Conservation (phyloP, 2,113 vertebrate genomes). For the Petaurus breviceps region DNA sequence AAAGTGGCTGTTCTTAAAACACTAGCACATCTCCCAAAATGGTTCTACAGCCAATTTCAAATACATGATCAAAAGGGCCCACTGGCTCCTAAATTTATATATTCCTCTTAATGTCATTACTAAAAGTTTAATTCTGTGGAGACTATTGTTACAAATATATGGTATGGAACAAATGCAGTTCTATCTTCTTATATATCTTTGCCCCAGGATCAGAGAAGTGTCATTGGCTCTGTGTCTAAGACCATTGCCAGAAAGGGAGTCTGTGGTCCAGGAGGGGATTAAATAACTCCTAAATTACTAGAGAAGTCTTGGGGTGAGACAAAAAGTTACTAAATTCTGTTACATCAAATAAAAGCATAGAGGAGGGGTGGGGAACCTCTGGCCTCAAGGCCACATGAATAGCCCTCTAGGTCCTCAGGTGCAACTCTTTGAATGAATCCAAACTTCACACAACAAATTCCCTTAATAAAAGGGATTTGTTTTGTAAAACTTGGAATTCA, state of each 20-base stretch:
- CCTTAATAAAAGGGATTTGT: too few species aligned
- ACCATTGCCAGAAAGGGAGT: not conserved
- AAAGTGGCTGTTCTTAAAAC: not conserved
- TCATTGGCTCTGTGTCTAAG: too few species aligned
- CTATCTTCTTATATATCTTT: not conserved
- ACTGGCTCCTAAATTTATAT: not conserved
- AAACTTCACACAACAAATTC: too few species aligned
- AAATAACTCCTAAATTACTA: not conserved
- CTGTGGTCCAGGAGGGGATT: conserved; percentile 2
- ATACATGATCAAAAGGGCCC: not conserved
- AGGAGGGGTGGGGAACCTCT: not conserved
- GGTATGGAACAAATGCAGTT: not conserved
- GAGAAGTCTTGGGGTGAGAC: not conserved
- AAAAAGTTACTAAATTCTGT: not conserved
- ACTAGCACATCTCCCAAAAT: not conserved
- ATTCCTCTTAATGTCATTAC: not conserved
- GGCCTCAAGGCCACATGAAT: too few species aligned
- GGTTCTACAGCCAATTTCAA: not conserved
- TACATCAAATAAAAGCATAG: not conserved
- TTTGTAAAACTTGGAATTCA: too few species aligned
- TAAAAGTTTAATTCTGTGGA: not conserved
- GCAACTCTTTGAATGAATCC: too few species aligned
- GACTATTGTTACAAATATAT: not conserved
- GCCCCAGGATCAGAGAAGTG: too few species aligned
- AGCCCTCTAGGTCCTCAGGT: too few species aligned